Evolutionary conservation across 2,888 invertebrate species (phyloP).

Genomic region (Pyrrhia umbra): DNA sequence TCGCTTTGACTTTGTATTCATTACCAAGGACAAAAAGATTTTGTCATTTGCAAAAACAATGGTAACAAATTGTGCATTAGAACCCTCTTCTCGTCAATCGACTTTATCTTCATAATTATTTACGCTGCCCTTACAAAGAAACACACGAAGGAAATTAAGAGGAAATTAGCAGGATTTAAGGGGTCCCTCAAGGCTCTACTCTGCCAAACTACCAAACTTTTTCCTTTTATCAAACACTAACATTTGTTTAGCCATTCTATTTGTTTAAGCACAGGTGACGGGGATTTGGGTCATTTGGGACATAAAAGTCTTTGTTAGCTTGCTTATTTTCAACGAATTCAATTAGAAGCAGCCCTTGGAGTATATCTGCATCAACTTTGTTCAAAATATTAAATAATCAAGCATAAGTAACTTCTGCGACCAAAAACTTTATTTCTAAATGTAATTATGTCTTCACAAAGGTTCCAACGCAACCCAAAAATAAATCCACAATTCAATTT

Average conservation of each 20-base stretch:
- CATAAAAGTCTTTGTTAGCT: slow-evolving; percentile 2
- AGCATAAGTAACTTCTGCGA: not conserved
- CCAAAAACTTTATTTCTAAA: not conserved
- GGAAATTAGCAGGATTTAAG: slow-evolving; percentile 41
- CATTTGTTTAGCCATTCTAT: slow-evolving; percentile 56
- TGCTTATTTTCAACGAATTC: slow-evolving; percentile 5
- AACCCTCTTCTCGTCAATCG: slow-evolving; percentile 11
- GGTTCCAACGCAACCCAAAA: not conserved
- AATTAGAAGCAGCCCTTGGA: not conserved
- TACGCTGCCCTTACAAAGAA: slow-evolving; percentile 19
- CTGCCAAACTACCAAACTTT: slow-evolving; percentile 14
- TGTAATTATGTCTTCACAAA: not conserved
- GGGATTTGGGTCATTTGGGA: slow-evolving; percentile 44
- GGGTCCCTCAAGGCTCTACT: slow-evolving; percentile 15
- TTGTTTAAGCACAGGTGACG: slow-evolving; percentile 55
- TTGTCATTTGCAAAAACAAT: slow-evolving; percentile 15
- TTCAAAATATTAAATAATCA: not conserved
- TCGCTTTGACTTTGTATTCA: not conserved
- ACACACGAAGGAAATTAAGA: slow-evolving; percentile 31
- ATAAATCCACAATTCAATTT: not conserved
- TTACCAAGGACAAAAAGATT: not conserved
- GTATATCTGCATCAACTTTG: not conserved
- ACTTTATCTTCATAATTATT: slow-evolving; percentile 32
- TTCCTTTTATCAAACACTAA: slow-evolving; percentile 36
- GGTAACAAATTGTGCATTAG: not conserved